phyloP scores from a whole-genome alignment of 2,888 invertebrate genomes.

The Sphaeridia pumilis region DNA sequence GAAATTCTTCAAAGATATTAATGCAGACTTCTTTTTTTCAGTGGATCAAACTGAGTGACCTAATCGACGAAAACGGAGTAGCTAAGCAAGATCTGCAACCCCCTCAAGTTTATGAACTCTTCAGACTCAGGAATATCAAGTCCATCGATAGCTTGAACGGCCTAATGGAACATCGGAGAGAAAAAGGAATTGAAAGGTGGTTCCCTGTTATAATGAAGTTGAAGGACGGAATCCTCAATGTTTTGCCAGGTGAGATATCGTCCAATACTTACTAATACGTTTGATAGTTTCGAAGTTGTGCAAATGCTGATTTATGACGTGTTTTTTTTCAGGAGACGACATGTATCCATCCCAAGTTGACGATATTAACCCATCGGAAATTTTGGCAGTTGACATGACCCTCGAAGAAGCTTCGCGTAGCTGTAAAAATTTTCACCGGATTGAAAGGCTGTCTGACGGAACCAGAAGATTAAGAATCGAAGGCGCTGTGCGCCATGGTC shows the following conservation, averaged over 20 bases:
- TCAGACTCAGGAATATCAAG: conserved; percentile 48
- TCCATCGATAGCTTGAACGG: conserved; percentile 48
- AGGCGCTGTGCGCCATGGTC: too few species aligned
- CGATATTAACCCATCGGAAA: conserved; percentile 15
- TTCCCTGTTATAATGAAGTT: conserved; percentile 48
- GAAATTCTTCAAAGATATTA: neutral
- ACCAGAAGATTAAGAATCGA: too few species aligned
- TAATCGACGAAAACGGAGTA: conserved; percentile 42
- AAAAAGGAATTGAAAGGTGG: conserved; percentile 46
- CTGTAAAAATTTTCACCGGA: neutral
- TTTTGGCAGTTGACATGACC: neutral
- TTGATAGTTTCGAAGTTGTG: too few species aligned
- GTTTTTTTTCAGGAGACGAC: conserved; percentile 29
- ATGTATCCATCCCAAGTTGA: conserved; percentile 19
- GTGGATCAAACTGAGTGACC: conserved; percentile 54
- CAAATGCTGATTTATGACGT: too few species aligned
- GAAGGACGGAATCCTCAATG: conserved; percentile 48
- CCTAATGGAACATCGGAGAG: conserved; percentile 49
- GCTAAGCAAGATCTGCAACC: conserved; percentile 49
- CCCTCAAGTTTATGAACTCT: conserved; percentile 67
- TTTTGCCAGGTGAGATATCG: conserved; percentile 55
- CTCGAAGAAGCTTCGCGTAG: neutral
- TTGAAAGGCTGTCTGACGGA: too few species aligned
- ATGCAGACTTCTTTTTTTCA: conserved; percentile 40
- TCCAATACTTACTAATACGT: too few species aligned